Conservation (phyloP, 2,797 vertebrate genomes). For the Sebastolobus alascanus region DNA sequence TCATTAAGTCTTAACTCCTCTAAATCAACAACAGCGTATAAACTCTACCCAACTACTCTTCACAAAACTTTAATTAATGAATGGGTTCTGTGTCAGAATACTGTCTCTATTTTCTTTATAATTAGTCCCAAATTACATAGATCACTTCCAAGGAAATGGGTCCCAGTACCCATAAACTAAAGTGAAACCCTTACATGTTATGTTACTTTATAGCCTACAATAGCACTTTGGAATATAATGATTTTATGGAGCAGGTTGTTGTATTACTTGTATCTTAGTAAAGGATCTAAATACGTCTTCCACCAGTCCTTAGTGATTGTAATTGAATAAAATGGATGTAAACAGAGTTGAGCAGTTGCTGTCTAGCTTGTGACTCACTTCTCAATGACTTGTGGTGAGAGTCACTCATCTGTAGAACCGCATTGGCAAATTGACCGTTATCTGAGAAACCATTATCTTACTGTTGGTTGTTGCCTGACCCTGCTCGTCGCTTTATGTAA, state of each 20-base stretch:
- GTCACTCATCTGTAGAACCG: not conserved
- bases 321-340: conserved; percentile 15
- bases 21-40: not conserved
- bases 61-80: not conserved
- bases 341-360: conserved; percentile 5
- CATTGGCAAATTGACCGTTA: not conserved
- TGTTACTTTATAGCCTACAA: not conserved
- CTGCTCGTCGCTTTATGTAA: conserved; percentile 5
- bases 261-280: not conserved
- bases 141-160: not conserved
- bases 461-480: not conserved
- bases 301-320: not conserved
- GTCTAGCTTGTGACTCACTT: conserved; percentile 2
- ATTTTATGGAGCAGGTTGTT: not conserved
- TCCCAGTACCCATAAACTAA: not conserved
- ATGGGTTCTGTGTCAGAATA: not conserved
- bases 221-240: not conserved
- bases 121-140: not conserved
- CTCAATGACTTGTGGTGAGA: not conserved
- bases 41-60: not conserved
- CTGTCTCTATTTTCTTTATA: not conserved
- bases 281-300: not conserved
- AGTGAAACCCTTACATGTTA: too few relatives aligned
- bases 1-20: not conserved
- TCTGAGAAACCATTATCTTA: conserved; percentile 18